A percentile compares a stretch with the other conserved stretches of the same genome.
phyloP scores from a whole-genome alignment of 2,888 invertebrate species.

The Gerris lacustris region DNA sequence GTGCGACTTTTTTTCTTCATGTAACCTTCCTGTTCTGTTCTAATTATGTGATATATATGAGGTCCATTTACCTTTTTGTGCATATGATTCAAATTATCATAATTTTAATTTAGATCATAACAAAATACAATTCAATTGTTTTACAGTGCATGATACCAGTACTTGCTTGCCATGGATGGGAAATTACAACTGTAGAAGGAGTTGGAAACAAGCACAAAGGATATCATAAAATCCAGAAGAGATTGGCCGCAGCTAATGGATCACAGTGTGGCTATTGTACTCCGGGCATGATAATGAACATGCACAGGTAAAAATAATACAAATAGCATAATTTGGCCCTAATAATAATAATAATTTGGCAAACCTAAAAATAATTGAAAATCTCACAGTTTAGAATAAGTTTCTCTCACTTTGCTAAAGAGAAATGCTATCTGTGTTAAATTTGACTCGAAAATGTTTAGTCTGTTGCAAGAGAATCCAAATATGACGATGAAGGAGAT shows the following conservation, averaged over 20 bases:
- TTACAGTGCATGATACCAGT: constrained; percentile 52
- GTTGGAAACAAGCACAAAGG: constrained; percentile 52
- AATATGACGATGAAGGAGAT: constrained; percentile 35
- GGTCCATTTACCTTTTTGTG: too few species aligned
- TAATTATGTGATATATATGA: too few species aligned
- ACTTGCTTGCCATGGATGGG: constrained; percentile 52
- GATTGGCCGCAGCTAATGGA: constrained; percentile 53
- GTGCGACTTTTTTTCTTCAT: too few species aligned
- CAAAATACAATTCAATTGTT: constrained; percentile 2
- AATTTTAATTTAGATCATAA: too few species aligned
- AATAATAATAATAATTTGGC: too few species aligned
- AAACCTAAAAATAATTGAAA: too few species aligned
- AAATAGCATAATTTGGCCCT: background rate
- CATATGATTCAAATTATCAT: too few species aligned
- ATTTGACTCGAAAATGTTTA: constrained; percentile 31
- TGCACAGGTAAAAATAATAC: constrained; percentile 46
- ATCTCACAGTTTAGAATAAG: too few species aligned
- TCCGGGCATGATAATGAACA: constrained; percentile 65
- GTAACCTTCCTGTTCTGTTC: too few species aligned
- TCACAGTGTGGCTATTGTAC: constrained; percentile 65
- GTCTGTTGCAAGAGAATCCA: constrained; percentile 40
- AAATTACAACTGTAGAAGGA: constrained; percentile 58
- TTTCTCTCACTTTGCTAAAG: too few species aligned
- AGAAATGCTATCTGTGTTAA: too few species aligned
- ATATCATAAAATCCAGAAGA: constrained; percentile 54